Evolutionary conservation across 1,140 invertebrate species (phyloP), one percentile per base, ranked within the genome.

Genomic region (Thaumetopoea pityocampa): DNA sequence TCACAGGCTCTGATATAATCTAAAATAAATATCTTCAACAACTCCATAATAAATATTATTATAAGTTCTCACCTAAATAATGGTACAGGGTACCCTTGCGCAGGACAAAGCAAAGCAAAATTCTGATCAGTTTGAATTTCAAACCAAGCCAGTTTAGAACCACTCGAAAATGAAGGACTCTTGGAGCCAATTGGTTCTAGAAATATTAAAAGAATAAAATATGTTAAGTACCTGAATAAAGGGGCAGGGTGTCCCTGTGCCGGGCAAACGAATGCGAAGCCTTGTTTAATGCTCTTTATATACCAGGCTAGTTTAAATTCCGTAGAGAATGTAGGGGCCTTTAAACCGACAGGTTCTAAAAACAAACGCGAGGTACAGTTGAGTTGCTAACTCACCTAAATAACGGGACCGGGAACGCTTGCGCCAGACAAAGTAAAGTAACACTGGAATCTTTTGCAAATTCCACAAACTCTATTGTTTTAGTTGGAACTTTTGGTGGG

Each of bases 41-140:
- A n/a, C n/a, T n/a, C n/a, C n/a, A n/a, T n/a, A n/a, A n/a, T n/a
- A n/a, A n/a, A n/a, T n/a, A 17, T 10, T 41, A 10, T 33, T 34
- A 23, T 23, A 83, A 33, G 40, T 62, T 67, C 86, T 88, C 87
- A 92, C 91, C 91, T 92, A 87, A 90, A 91, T 52, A 86, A 59
- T 53, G 91, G 91, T 58, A 91, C 85, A 19, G 92, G 91, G 81
- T 88, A 92, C 52, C 89, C 91, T 85, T 91, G 88, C 20, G 89
- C 91, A 55, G 89, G 90, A 84, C 88, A 92, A 66, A 88, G 88
- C 67, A 90, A 87, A 38, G 88, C 83, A 65, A 86, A 80, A 51
- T 72, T 64, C 61, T 79, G 67, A 36, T 51, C 51, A 38, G 59
- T 34, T 34, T 64, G 51, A 46, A 86, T 81, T 56, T 89, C 86